Conservation (phyloP, 2,888 invertebrate species). For the Aphodius granarius region DNA sequence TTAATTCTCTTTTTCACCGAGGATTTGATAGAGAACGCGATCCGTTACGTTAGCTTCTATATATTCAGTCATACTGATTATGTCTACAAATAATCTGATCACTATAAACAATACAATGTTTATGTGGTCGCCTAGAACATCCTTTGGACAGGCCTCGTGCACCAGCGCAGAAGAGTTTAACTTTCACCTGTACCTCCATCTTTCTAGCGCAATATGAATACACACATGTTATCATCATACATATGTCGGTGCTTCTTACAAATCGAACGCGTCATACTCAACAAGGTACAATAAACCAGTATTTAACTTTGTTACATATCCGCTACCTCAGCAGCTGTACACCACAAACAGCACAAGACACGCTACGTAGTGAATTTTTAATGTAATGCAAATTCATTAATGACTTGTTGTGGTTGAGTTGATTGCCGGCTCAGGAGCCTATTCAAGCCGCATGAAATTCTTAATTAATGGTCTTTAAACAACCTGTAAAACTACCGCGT, state of each 20-base stretch:
- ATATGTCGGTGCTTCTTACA: neutral
- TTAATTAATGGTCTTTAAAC: neutral
- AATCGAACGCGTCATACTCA: neutral
- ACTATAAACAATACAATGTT: too few species aligned
- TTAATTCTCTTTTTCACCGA: neutral
- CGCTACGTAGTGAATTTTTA: conserved; percentile 21
- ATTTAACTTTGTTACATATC: conserved; percentile 19
- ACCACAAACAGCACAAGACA: neutral
- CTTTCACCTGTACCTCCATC: too few species aligned
- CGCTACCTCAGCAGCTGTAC: conserved; percentile 22
- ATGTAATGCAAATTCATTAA: conserved; percentile 22
- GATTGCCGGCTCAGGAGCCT: neutral
- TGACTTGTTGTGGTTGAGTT: neutral
- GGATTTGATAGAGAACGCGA: neutral
- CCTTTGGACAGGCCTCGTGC: too few species aligned
- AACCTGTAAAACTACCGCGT: neutral
- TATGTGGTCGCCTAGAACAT: too few species aligned
- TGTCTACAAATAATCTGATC: too few species aligned
- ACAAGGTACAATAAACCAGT: conserved; percentile 15
- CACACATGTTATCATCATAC: conserved; percentile 28
- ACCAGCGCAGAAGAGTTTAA: too few species aligned
- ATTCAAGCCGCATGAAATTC: neutral
- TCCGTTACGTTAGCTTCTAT: neutral
- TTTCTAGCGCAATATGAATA: neutral
- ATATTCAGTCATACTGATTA: too few species aligned